Evolutionary conservation across 2,113 vertebrate genomes (phyloP).

Genomic region (Anser brachyrhynchus): DNA sequence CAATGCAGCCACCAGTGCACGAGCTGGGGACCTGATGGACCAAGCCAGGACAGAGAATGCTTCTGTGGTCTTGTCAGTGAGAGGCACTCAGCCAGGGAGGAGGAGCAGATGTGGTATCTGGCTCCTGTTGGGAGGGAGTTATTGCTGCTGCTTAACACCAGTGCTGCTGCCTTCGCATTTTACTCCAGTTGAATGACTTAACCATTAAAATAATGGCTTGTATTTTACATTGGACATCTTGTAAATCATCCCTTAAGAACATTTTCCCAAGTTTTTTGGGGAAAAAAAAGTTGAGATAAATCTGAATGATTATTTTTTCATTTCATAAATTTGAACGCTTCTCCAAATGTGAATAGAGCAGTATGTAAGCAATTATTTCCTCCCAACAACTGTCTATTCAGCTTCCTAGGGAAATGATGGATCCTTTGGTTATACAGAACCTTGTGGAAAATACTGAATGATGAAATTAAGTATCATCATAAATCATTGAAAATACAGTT

Average conservation of each 20-base stretch:
- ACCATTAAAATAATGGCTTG: background rate
- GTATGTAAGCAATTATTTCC: conserved; percentile 9
- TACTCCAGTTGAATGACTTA: background rate
- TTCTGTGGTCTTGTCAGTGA: background rate
- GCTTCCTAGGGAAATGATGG: background rate
- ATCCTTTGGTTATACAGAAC: conserved; percentile 1
- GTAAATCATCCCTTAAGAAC: background rate
- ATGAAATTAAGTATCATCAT: background rate
- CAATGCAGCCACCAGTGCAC: background rate
- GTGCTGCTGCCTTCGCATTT: background rate
- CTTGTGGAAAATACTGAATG: conserved; percentile 17
- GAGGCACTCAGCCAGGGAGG: fast-evolving
- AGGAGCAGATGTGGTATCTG: background rate
- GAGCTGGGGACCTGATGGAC: background rate
- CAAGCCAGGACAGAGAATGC: background rate
- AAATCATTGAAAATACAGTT: conserved; percentile 11
- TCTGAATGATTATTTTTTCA: background rate
- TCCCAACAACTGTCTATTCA: background rate
- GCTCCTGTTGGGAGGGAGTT: background rate
- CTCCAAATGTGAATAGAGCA: background rate
- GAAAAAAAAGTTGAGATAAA: background rate
- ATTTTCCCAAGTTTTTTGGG: background rate
- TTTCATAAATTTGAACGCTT: background rate
- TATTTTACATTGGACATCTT: background rate
- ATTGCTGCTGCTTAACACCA: background rate